Evolutionary conservation across 2,888 invertebrate species (phyloP).

Genomic region (Ectemnius lituratus): DNA sequence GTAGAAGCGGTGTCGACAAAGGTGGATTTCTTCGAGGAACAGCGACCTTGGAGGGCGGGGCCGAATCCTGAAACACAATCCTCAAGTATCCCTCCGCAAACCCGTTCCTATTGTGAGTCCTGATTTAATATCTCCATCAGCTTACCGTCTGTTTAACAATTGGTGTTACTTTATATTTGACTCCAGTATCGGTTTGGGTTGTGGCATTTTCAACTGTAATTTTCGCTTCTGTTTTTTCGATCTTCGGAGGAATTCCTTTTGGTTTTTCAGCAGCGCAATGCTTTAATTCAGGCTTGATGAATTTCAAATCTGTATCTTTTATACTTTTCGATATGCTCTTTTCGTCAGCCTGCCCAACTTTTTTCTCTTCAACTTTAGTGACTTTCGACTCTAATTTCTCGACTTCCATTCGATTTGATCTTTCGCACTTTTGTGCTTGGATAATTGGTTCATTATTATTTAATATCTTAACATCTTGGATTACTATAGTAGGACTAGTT

Average conservation of each 20-base stretch:
- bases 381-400: constrained; percentile 7
- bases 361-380: neutral
- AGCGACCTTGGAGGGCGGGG: constrained; percentile 56
- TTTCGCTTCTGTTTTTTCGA: neutral
- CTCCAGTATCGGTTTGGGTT: constrained; percentile 4
- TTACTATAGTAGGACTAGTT: too few relatives aligned
- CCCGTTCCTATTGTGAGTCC: neutral
- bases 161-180: constrained; percentile 23
- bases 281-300: neutral
- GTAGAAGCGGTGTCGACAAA: constrained; percentile 48
- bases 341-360: neutral
- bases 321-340: too few relatives aligned
- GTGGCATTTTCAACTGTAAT: neutral
- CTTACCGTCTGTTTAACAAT: constrained; percentile 30
- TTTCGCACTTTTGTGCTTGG: neutral
- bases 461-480: too few relatives aligned
- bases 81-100: neutral
- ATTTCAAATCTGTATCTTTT: neutral
- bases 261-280: neutral
- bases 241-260: neutral
- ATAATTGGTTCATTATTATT: too few relatives aligned
- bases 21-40: constrained; percentile 60
- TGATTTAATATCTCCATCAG: neutral
- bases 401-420: neutral
- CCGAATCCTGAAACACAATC: constrained; percentile 36